Conservation (phyloP, 1,140 invertebrate genomes). For the Solenopsis fugax region DNA sequence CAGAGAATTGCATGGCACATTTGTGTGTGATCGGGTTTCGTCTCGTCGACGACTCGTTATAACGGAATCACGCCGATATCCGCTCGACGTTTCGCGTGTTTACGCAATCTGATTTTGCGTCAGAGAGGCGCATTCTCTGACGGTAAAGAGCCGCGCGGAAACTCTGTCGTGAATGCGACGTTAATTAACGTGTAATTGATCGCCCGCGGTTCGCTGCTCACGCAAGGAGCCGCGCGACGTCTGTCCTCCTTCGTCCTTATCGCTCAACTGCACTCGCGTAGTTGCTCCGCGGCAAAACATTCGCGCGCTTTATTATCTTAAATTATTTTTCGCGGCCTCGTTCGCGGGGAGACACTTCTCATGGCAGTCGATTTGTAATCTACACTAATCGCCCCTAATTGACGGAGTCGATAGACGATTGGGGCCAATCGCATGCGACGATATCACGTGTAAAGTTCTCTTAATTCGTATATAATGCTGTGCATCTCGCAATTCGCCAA, state of each 20-base stretch:
- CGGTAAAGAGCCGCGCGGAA: background rate
- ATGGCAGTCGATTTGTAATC: conserved; percentile 72
- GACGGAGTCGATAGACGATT: conserved; percentile 78
- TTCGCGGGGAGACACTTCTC: conserved; percentile 71
- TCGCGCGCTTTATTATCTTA: conserved; percentile 24
- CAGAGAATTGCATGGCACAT: background rate
- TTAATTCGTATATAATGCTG: conserved; percentile 27
- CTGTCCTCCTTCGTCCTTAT: conserved; percentile 2
- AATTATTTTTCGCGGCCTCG: conserved; percentile 36
- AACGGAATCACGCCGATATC: background rate
- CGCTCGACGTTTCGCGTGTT: background rate
- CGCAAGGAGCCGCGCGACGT: background rate
- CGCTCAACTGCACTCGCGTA: background rate
- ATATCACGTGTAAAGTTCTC: conserved; percentile 68
- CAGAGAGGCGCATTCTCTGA: background rate
- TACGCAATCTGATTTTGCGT: background rate
- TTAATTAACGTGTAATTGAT: conserved; percentile 44
- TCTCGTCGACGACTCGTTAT: background rate
- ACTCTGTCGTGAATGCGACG: background rate
- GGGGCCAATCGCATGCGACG: conserved; percentile 75
- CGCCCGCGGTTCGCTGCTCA: background rate
- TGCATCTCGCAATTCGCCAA: background rate
- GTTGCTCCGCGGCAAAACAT: conserved; percentile 4
- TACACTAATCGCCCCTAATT: conserved; percentile 76
- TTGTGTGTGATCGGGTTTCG: background rate